phyloP scores from a whole-genome alignment of 1,140 invertebrate genomes.

The Rhopalosiphum maidis region DNA sequence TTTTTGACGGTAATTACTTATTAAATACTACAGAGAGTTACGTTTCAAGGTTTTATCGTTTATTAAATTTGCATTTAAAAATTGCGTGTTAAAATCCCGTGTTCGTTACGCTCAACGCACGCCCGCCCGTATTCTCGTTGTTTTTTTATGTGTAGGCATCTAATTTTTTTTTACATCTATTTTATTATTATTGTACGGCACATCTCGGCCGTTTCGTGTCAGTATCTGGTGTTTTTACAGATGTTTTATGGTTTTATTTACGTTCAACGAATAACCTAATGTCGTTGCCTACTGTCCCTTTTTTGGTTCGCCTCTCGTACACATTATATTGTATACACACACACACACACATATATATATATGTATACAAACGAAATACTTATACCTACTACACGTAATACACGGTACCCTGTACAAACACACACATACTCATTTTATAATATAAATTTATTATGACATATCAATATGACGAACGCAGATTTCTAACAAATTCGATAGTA shows the following conservation, averaged over 20 bases:
- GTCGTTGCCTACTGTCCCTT: not conserved
- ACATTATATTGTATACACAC: not conserved
- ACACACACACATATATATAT: not conserved
- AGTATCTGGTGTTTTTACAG: constrained; percentile 45
- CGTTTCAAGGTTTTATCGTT: not conserved
- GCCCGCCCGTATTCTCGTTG: not conserved
- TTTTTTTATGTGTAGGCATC: not conserved
- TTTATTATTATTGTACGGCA: constrained; percentile 33
- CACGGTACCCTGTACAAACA: not conserved
- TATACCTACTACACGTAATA: not conserved
- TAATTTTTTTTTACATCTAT: constrained; percentile 40
- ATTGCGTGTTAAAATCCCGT: not conserved
- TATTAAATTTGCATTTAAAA: not conserved
- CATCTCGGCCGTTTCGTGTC: constrained; percentile 26
- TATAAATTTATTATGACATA: not conserved
- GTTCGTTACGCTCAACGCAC: not conserved
- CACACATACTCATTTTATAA: not conserved
- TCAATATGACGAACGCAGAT: not conserved
- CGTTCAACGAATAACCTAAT: constrained; percentile 42
- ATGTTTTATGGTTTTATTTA: constrained; percentile 53
- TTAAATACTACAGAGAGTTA: not conserved
- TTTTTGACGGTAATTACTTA: not conserved
- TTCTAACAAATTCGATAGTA: not conserved
- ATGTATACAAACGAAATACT: not conserved
- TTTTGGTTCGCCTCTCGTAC: not conserved